Base-by-base conservation (phyloP, 2,888 invertebrate genomes). In the Chironomus tentans region DNA sequence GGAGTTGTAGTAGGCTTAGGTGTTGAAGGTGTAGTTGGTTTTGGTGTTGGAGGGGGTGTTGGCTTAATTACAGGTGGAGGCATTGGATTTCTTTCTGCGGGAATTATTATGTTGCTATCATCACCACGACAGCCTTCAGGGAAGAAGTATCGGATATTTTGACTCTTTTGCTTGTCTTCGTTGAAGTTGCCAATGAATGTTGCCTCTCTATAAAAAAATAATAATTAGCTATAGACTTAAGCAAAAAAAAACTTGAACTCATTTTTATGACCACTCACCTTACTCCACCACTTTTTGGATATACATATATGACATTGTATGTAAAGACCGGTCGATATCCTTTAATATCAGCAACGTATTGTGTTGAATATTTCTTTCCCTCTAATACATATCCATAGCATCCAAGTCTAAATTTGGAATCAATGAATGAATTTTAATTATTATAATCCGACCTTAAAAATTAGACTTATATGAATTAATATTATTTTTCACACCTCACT, bases 311-410 rank as follows among this genome's bases (percentile, higher is more conserved):
- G 3, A 15, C 12, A 62, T 72, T 61, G 15, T 72, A 50, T 18
- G 72, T 72, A 15, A 7, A 46, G 4, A 72, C 72, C 1, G 72
- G 72, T 38, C 72, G 72, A 62, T 72, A 72, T 72, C 72, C 72
- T 62, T 73, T 73, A 24, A 61, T 73, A 28, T 73, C 72, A 38
- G 72, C 72, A 21, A 73, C 72, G 13, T 73, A 73, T n/a, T 73
- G 72, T 15, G 72, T 73, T 22, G 71, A 71, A 71, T 72, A 72
- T 38, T 72, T 72, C 18, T 72, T 72, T 15, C 72, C 72, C 7
- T 50, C 21, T 21, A 72, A 38, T 1, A 72, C 72, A 61, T 71
- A 28, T 4, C 72, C 72, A 18, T 72, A 72, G n/a, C 72, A 72
- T 28, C 72, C 72, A 28, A 72, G 24, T 18, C 72, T 21, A 12